Percentiles rank a stretch among this genome's conserved stretches.
These are phyloP conservation scores for Bufo bufo DNA, from an alignment of 2,113 vertebrate species.

Conservation along the genomic window DNA sequence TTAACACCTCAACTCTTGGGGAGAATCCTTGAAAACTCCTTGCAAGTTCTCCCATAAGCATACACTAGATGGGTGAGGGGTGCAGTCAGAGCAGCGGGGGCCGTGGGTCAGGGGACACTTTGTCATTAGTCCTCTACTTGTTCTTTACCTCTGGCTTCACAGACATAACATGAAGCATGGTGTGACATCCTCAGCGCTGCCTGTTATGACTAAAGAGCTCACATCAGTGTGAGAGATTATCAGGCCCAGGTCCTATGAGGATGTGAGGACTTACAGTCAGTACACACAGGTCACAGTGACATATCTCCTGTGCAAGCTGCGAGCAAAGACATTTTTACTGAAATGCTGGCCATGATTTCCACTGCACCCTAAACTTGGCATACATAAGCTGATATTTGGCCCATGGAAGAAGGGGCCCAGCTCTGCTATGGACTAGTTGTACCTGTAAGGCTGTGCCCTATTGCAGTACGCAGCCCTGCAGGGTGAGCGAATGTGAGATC, in stretches of 20 bases:
- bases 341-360: not conserved
- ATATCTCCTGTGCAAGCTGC: not conserved
- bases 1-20: too few species aligned
- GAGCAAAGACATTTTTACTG: not conserved
- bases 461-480: too few species aligned
- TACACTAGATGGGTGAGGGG: too few species aligned
- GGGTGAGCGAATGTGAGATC: too few species aligned
- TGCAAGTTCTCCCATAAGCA: too few species aligned
- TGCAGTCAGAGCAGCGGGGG: too few species aligned
- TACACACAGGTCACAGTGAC: slow-evolving; percentile 1
- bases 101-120: not conserved
- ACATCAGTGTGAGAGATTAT: slow-evolving; percentile 27
- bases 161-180: not conserved
- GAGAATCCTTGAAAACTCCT: too few species aligned
- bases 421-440: too few species aligned
- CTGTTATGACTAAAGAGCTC: slow-evolving; percentile 33
- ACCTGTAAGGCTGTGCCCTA: too few species aligned
- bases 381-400: not conserved
- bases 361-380: not conserved
- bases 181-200: slow-evolving; percentile 1
- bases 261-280: not conserved
- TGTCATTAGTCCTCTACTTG: not conserved
- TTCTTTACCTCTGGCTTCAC: not conserved
- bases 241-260: not conserved
- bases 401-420: too few species aligned